phyloP scores from a whole-genome alignment of 2,888 invertebrate species.

The Nemotelus nigrinus region DNA sequence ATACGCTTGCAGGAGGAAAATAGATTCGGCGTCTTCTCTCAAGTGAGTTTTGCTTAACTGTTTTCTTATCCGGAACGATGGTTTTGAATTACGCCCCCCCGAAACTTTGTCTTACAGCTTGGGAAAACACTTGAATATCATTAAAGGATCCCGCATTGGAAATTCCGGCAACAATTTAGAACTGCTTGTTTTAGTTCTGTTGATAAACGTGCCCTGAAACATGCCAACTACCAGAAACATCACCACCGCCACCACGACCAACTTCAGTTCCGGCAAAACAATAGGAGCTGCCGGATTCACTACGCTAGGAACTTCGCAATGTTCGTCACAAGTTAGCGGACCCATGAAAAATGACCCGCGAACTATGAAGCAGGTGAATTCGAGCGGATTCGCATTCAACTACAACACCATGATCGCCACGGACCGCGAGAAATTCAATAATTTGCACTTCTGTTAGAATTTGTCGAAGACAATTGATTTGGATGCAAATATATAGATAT shows the following conservation, averaged over 20 bases:
- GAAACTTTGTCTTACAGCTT: slow-evolving; percentile 16
- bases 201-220: slow-evolving; percentile 26
- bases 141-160: slow-evolving; percentile 28
- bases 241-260: not conserved
- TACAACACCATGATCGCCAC: slow-evolving; percentile 21
- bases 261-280: not conserved
- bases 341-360: not conserved
- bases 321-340: not conserved
- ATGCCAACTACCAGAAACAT: slow-evolving; percentile 30
- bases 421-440: slow-evolving; percentile 22
- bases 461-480: not conserved
- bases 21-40: slow-evolving; percentile 24
- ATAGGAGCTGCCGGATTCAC: not conserved
- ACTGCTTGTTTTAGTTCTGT: slow-evolving; percentile 3
- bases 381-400: slow-evolving; percentile 14
- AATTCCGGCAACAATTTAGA: slow-evolving; percentile 16
- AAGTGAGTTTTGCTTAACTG: slow-evolving; percentile 15
- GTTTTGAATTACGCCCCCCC: not conserved
- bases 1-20: slow-evolving; percentile 7
- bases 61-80: not conserved
- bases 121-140: slow-evolving; percentile 20
- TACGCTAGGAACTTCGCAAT: not conserved
- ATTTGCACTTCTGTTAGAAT: slow-evolving; percentile 8
- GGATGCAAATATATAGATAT: too few relatives aligned
- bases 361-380: not conserved